Evolutionary conservation across 2,888 invertebrate genomes (phyloP), one percentile per base, ranked within the genome.

Genomic region (Nesidiocoris tenuis): DNA sequence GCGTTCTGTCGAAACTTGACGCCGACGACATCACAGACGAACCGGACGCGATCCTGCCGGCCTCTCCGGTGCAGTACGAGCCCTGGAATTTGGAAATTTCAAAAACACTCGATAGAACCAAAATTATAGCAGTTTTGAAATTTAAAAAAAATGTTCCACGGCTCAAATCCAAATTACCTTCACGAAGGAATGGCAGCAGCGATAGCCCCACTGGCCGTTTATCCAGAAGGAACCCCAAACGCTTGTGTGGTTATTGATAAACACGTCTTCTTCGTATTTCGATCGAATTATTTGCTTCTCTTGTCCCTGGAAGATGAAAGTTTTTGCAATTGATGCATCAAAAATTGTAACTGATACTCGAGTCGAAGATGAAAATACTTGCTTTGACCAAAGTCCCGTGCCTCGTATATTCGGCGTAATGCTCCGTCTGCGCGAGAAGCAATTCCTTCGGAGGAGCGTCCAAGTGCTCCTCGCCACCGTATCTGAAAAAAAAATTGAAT

Each of bases 181-280:
- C 7, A 98, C 89, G 78, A 92, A 91, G 0, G 95, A 95, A 83
- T 96, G 91, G 84, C 99, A 99, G 82, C 99, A 99, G 82, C 92
- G 92, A 85, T 91, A 99, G 0, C 98, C 99, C 99, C 99, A 99
- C 77, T 89, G 87, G 0, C 96, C 96, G 68, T 90, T 90, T 80
- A 88, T 88, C 98, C 98, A 99, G 84, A 87, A 97, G 0, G 98
- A 98, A 1, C 99, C 99, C 94, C 95, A 99, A 3, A 98, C 93
- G 0, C 91, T 89, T 0, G 92, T 93, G 84, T 99, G 99, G 84
- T 99, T 99, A 83, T 95, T 95, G 5, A 92, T 90, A 79, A 90
- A 88, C 18, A 94, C 89, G 84, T 99, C 98, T 84, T 99, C 99
- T 82, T 96, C 96, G 83, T 97, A 99, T 82, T 92, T 92, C 78